These are phyloP conservation scores for Antheraea assamensis DNA, from an alignment of 2,888 invertebrate species.

Conservation along the genomic window DNA sequence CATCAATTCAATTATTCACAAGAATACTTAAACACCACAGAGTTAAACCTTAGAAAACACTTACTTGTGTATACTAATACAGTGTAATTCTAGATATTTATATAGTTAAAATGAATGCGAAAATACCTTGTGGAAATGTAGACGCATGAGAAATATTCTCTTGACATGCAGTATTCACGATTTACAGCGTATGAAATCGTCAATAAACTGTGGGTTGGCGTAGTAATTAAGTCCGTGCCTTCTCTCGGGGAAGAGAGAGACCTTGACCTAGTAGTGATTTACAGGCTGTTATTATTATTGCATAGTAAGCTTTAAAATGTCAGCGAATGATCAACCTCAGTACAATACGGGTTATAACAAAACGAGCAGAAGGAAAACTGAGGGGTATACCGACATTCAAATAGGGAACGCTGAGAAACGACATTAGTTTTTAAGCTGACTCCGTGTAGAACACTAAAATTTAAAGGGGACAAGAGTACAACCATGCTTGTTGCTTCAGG, in stretches of 20 bases:
- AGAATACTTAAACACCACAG: too few relatives aligned
- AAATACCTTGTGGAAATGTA: not conserved
- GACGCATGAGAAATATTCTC: not conserved
- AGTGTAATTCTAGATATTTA: not conserved
- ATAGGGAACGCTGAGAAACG: too few relatives aligned
- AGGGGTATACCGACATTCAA: too few relatives aligned
- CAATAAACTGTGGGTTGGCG: not conserved
- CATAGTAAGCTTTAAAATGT: not conserved
- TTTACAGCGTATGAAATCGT: not conserved
- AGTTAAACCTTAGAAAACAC: too few relatives aligned
- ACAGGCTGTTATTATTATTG: not conserved
- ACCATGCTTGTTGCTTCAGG: too few relatives aligned
- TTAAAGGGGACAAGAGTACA: too few relatives aligned
- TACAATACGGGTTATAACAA: too few relatives aligned
- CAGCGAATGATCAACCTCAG: not conserved
- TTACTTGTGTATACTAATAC: too few relatives aligned
- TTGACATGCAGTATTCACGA: not conserved
- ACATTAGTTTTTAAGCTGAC: too few relatives aligned
- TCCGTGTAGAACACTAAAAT: too few relatives aligned
- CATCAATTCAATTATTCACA: too few relatives aligned
- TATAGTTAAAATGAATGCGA: not conserved
- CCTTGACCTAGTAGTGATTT: not conserved
- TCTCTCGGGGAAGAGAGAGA: not conserved
- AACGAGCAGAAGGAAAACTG: not conserved
- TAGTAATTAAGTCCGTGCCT: not conserved